Evolutionary conservation across 2,113 vertebrate genomes (phyloP).

Genomic region (Trichomycterus rosablanca): DNA sequence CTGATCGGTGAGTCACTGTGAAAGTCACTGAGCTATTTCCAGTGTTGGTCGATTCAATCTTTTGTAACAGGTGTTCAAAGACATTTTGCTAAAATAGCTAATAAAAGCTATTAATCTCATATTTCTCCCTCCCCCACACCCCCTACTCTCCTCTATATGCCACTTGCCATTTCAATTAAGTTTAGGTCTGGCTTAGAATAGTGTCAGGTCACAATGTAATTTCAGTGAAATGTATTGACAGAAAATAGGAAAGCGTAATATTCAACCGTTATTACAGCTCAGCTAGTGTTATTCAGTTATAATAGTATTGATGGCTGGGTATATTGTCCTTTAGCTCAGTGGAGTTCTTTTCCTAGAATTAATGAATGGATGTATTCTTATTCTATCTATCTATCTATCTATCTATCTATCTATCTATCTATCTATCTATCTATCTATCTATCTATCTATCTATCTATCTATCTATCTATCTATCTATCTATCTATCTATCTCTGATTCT

Average conservation of each 20-base stretch:
- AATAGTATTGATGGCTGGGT: conserved; percentile 15
- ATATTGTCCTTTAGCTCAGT: neutral
- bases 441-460: too few relatives aligned
- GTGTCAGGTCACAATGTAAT: conserved; percentile 24
- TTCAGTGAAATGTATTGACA: conserved; percentile 22
- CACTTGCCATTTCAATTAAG: conserved; percentile 6
- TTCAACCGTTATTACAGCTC: conserved; percentile 30
- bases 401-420: too few relatives aligned
- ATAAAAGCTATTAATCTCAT: neutral
- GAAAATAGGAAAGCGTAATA: conserved; percentile 27
- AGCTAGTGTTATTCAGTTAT: conserved; percentile 31
- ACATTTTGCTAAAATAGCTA: too few relatives aligned
- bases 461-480: too few relatives aligned
- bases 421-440: too few relatives aligned
- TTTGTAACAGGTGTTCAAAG: too few relatives aligned
- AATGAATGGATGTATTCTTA: neutral
- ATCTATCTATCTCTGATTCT: too few relatives aligned
- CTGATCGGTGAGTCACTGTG: too few relatives aligned
- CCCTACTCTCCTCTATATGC: too few relatives aligned
- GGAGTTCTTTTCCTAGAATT: conserved; percentile 6
- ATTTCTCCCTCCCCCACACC: neutral
- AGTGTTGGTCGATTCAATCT: too few relatives aligned
- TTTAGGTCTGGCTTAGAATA: neutral
- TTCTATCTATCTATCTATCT: too few relatives aligned
- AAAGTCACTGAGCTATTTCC: too few relatives aligned